phyloP scores from a whole-genome alignment of 2,797 vertebrate genomes.

The Ceryle rudis region DNA sequence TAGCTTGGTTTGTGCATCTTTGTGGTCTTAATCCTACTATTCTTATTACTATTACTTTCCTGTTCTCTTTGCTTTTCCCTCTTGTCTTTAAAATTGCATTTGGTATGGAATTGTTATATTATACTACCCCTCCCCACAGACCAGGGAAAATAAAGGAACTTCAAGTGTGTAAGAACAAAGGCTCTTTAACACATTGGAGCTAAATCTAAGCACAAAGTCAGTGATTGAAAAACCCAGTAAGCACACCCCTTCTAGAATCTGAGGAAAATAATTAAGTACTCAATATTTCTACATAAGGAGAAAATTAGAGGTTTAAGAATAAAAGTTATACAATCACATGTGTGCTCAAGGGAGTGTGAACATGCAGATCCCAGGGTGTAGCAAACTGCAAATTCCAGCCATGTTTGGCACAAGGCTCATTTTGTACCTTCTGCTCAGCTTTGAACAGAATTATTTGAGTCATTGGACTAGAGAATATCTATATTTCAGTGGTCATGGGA shows the following conservation, averaged over 20 bases:
- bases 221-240: not conserved
- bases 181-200: not conserved
- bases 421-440: not conserved
- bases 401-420: fast-evolving
- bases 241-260: not conserved
- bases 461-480: not conserved
- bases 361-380: fast-evolving
- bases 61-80: not conserved
- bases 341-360: not conserved
- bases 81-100: not conserved
- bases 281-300: not conserved
- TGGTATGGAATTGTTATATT: not conserved
- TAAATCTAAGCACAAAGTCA: not conserved
- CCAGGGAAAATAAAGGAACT: not conserved
- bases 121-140: not conserved
- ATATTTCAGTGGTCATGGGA: not conserved
- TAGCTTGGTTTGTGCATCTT: not conserved
- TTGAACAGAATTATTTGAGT: not conserved
- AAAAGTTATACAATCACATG: fast-evolving
- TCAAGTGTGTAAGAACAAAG: not conserved
- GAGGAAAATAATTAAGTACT: not conserved
- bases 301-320: not conserved
- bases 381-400: not conserved
- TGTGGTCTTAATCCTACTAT: not conserved
- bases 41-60: not conserved